Evolutionary conservation across 2,797 vertebrate genomes (phyloP).

Genomic region (Falco cherrug): DNA sequence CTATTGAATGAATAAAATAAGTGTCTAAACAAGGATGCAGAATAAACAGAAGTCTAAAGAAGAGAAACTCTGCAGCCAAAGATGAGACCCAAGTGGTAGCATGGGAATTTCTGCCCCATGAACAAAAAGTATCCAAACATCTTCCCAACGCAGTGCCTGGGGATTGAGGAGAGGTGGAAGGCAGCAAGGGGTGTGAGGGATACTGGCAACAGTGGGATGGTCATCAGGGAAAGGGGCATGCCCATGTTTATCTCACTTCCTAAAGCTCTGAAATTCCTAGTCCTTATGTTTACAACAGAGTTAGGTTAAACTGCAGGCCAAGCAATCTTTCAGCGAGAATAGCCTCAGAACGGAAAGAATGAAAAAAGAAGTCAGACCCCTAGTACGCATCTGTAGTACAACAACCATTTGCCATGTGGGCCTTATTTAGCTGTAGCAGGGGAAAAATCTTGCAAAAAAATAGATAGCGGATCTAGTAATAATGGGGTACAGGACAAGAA

Average conservation of each 20-base stretch:
- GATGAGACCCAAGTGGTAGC: background rate
- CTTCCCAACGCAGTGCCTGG: background rate
- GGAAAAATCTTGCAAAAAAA: background rate
- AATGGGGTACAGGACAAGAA: background rate
- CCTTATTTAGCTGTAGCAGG: background rate
- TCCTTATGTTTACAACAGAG: background rate
- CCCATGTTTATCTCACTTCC: background rate
- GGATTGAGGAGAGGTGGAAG: background rate
- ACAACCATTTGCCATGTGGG: background rate
- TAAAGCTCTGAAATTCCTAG: background rate
- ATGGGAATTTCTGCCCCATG: background rate
- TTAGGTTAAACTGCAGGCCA: background rate
- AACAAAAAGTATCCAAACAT: background rate
- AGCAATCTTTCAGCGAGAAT: background rate
- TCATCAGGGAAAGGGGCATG: background rate
- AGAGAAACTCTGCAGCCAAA: background rate
- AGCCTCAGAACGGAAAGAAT: background rate
- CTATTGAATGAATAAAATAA: background rate
- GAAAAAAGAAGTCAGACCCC: background rate
- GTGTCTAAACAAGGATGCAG: background rate
- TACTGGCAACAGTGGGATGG: background rate
- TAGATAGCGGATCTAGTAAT: background rate
- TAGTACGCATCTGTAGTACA: background rate
- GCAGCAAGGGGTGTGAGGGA: background rate
- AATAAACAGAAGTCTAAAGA: background rate